Conservation (phyloP, 2,797 vertebrate genomes). For the Phrynocephalus vlangalii region DNA sequence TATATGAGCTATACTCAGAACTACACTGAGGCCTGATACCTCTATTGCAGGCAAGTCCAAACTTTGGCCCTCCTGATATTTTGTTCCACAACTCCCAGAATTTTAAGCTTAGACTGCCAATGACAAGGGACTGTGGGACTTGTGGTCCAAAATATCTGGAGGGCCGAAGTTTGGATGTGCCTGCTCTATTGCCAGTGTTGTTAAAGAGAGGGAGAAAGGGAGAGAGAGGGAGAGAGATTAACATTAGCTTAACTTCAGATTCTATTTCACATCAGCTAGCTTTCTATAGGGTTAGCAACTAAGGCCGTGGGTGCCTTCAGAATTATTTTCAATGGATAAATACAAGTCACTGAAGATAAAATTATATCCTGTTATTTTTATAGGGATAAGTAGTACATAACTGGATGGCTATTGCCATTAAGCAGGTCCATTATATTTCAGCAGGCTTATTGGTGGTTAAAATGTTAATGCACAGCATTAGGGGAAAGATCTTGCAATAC, state of each 20-base stretch:
- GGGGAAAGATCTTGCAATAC: conserved; percentile 58
- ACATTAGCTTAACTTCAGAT: not conserved
- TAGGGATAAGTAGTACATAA: conserved; percentile 67
- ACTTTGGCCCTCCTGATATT: no score
- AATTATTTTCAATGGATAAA: conserved; percentile 58
- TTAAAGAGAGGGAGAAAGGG: no score
- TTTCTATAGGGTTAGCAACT: conserved; percentile 36
- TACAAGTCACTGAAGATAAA: conserved; percentile 68
- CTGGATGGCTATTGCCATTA: conserved; percentile 60
- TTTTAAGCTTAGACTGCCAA: no score
- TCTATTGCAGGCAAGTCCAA: no score
- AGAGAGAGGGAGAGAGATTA: not conserved
- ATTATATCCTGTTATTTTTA: conserved; percentile 75
- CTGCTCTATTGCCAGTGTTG: no score
- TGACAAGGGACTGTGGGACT: no score
- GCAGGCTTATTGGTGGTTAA: conserved; percentile 59
- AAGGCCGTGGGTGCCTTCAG: conserved; percentile 5
- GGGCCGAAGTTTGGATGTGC: no score
- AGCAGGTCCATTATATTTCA: conserved; percentile 64
- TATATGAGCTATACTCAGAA: no score
- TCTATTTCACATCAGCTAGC: not conserved
- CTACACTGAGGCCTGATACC: no score
- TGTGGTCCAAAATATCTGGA: no score
- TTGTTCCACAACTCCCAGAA: no score
- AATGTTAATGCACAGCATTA: conserved; percentile 68